These are phyloP conservation scores for Leguminivora glycinivorella DNA, from an alignment of 1,140 invertebrate species.

Conservation along the genomic window DNA sequence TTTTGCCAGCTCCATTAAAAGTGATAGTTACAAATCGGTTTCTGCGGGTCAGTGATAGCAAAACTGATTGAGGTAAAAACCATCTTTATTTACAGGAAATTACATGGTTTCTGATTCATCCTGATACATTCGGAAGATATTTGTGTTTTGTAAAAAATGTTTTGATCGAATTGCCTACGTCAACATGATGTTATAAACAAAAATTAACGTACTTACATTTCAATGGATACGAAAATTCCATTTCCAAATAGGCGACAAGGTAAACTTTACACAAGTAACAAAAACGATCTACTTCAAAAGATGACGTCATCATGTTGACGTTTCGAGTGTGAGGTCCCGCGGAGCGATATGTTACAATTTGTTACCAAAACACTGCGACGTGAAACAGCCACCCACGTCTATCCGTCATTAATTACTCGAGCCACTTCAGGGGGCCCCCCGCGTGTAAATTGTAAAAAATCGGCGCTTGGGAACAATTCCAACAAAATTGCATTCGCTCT, in stretches of 20 bases:
- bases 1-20: slow-evolving; percentile 70
- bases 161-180: too few relatives aligned
- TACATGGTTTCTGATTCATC: slow-evolving; percentile 36
- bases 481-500: slow-evolving; percentile 5
- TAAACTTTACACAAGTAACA: background rate
- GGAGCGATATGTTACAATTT: slow-evolving; percentile 69
- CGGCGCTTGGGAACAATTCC: background rate
- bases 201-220: too few relatives aligned
- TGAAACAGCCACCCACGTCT: slow-evolving; percentile 57
- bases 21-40: slow-evolving; percentile 69
- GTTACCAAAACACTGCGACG: slow-evolving; percentile 74
- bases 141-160: too few relatives aligned
- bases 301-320: slow-evolving; percentile 61
- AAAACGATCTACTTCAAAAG: slow-evolving; percentile 28
- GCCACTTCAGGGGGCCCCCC: slow-evolving; percentile 68
- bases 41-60: slow-evolving; percentile 38
- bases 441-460: slow-evolving; percentile 57
- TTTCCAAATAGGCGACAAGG: too few relatives aligned
- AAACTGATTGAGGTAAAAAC: slow-evolving; percentile 24
- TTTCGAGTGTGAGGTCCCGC: slow-evolving; percentile 67
- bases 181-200: too few relatives aligned
- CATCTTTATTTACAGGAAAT: slow-evolving; percentile 40
- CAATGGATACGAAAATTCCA: too few relatives aligned
- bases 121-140: background rate
- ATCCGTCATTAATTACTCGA: slow-evolving; percentile 70